Evolutionary conservation across 1,140 invertebrate genomes (phyloP), one percentile per base, ranked within the genome.

Genomic region (Bursaphelenchus mucronatus): DNA sequence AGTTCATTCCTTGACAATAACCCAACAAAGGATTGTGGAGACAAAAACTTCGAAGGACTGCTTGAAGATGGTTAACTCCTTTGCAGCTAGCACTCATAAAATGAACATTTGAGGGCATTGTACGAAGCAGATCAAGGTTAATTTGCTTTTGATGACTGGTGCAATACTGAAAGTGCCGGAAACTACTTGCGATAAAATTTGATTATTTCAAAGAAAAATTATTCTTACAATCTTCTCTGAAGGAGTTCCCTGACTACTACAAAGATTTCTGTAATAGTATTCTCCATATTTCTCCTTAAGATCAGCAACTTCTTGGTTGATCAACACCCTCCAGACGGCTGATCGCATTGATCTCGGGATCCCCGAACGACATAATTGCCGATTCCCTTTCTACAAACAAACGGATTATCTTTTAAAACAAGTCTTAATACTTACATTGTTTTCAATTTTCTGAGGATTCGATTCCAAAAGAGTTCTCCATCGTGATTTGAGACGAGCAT

Each of bases 1-100:
- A 86, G 72, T 86, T 86, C 85, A 86, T 85, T 41, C 85, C 85
- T 75, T 86, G 85, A 66, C 85, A 86, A 68, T 86, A 86, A 9
- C 85, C 85, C 47, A 85, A 72, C 82, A 82, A 55, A 84, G 61
- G 70, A 83, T 83, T 71, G 81, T 82, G 51, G 19, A 85, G 77
- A 74, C 84, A 85, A 76, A 83, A 86, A 11, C 84, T 84, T 51
- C 83, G 76, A n/a, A 86, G 69, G 4, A 85, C 83, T 71, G 85
- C 81, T 71, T 84, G 82, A 45, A 85, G 52, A 68, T 84, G 82
- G 70, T 77, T 70, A 66, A 85, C 84, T 69, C 84, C 84, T 73
- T 84, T 84, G 40, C 82, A 82, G 40, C 76, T 80, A 19, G 75
- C 72, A 9, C 79, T 76, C 64, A 82, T 80, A 62, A 86, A 85